A percentile compares a stretch with the other conserved stretches of the same genome.
Evolutionary conservation across 2,888 invertebrate genomes (phyloP).

Genomic region (Encarsia formosa): DNA sequence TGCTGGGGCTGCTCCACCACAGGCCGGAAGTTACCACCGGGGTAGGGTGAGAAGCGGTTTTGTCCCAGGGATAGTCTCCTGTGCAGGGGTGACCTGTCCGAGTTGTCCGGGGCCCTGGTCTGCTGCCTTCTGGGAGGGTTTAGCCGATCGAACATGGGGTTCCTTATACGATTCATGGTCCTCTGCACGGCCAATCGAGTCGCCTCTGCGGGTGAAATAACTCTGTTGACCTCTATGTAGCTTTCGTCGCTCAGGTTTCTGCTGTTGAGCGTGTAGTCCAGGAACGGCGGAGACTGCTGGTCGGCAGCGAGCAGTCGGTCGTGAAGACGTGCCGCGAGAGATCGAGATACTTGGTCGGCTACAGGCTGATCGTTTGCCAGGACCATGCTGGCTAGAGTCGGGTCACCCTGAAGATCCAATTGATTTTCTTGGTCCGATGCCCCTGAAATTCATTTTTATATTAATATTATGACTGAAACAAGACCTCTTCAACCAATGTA

Average conservation of each 20-base stretch:
- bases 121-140: slow-evolving; percentile 35
- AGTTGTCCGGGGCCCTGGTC: slow-evolving; percentile 30
- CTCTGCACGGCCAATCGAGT: too few species aligned
- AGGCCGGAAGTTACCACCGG: slow-evolving; percentile 26
- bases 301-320: too few species aligned
- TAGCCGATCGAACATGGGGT: slow-evolving; percentile 27
- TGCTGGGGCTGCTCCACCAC: slow-evolving; percentile 9
- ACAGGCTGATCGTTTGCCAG: slow-evolving; percentile 8
- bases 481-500: not conserved
- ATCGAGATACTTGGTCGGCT: slow-evolving; percentile 18
- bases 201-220: slow-evolving; percentile 27
- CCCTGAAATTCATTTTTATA: not conserved
- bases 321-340: not conserved
- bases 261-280: too few species aligned
- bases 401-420: not conserved
- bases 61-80: slow-evolving; percentile 27
- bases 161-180: slow-evolving; percentile 22
- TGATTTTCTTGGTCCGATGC: slow-evolving; percentile 6
- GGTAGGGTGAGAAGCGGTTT: slow-evolving; percentile 35
- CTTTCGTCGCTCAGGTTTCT: not conserved
- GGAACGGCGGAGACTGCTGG: too few species aligned
- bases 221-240: slow-evolving; percentile 24
- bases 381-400: slow-evolving; percentile 4
- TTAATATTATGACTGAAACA: not conserved
- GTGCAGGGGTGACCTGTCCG: slow-evolving; percentile 25